Evolutionary conservation across 2,888 invertebrate species (phyloP), one percentile per base, ranked within the genome.

Genomic region (Amiota communis): DNA sequence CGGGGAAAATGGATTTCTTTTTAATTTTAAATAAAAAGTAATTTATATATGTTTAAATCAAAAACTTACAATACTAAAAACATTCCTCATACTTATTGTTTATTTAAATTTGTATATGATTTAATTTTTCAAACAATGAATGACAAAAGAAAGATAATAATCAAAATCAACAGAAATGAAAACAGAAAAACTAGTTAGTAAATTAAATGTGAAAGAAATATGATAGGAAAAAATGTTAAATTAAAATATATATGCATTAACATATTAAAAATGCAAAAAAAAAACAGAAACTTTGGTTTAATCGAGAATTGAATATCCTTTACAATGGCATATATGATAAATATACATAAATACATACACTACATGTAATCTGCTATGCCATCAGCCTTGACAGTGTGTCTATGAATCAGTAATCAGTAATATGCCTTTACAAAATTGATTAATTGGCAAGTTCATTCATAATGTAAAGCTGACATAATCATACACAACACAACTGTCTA

Each of bases 21-120:
- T 15, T 53, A 13, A 20, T 61, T 57, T n/a, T 63, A 72, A 72
- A 69, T 36, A 6, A 72, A n/a, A 48, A 70, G 64, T 48, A 47
- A 72, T 53, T n/a, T n/a, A 8, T n/a, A 36, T 36, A 6, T 36
- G 36, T 36, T 36, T 36, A 36, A 2, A 36, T 36, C 36, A 36
- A 36, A 36, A 59, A 59, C n/a, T 20, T 9, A 20, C 20, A 17
- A n/a, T 20, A 59, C 17, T 59, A 59, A 59, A 59, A 65, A 65
- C 65, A 65, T 65, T 65, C 65, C 65, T 47, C 49, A 65, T 15
- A 48, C 10, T 17, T n/a, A n/a, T n/a, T n/a, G n/a, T 65, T 48
- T 65, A 15, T 48, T 20, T 20, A 20, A 59, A 59, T 20, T 17
- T 4, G 20, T 11, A 17, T 57, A 57, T 59, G 20, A 59, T 20